These are phyloP conservation scores for Chaetops frenatus DNA, from an alignment of 2,113 vertebrate species.

Conservation along the genomic window DNA sequence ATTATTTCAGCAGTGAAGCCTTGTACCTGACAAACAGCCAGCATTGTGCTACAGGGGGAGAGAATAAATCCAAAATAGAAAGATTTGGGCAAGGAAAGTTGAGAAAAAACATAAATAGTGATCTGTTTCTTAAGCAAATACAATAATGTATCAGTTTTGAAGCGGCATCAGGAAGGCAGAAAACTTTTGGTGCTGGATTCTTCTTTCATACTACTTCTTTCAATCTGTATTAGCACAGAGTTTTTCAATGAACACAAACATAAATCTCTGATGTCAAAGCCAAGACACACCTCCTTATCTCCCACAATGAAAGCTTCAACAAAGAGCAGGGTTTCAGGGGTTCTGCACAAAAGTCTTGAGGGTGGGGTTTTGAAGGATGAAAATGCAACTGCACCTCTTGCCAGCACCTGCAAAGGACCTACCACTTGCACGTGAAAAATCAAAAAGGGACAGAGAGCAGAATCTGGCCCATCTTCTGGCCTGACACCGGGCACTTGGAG, in stretches of 20 bases:
- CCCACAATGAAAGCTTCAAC: neutral
- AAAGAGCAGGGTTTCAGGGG: neutral
- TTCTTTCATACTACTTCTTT: neutral
- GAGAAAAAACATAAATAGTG: neutral
- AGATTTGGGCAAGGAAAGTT: neutral
- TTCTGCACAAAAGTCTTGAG: neutral
- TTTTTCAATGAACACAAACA: neutral
- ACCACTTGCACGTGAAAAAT: neutral
- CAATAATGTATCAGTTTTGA: neutral
- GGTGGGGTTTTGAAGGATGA: neutral
- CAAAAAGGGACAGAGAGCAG: neutral
- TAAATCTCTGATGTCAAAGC: neutral
- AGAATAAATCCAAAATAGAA: neutral
- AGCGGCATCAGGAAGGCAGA: neutral
- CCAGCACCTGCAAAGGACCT: neutral
- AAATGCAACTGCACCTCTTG: neutral
- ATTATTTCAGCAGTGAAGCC: constrained; percentile 18
- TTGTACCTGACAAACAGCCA: constrained; percentile 16
- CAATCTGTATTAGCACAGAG: neutral
- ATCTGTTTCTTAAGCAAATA: neutral
- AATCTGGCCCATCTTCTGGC: neutral
- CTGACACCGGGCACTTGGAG: neutral
- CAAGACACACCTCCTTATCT: neutral
- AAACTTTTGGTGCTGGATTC: neutral
- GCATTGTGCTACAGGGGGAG: neutral